Evolutionary conservation across 2,888 invertebrate genomes (phyloP), one percentile per base, ranked within the genome.

Genomic region (Heliconius erato): DNA sequence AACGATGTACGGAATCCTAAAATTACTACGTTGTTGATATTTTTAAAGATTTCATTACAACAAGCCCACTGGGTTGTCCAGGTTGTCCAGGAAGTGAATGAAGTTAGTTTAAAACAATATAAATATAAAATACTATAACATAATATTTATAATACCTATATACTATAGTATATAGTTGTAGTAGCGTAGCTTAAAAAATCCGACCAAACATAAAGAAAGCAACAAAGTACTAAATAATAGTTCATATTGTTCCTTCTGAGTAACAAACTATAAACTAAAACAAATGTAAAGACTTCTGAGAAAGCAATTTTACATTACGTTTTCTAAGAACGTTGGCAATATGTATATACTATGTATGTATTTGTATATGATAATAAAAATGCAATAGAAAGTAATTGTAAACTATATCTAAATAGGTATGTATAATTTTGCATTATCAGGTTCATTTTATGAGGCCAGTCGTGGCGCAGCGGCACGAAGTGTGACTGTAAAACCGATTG

Each of bases 251-350:
- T 83, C 63, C 80, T 84, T 83, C 84, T 84, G 83, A 79, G 84
- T 82, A 80, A 78, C 78, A 32, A 44, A 44, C 78, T 67, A 78
- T 78, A 78, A 85, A 81, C 79, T 74, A 74, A 79, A 85, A 84
- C 79, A 84, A 85, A 85, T 82, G 82, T 81, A 82, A 79, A 84
- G 84, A 82, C 82, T 85, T 85, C 82, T 83, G 69, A 79, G 81
- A 83, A 85, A 82, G 79, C 80, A 71, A 79, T 85, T 82, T 82
- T 84, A 77, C 79, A 79, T 76, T 81, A 72, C 59, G 80, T 74
- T 85, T 85, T 82, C 80, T 81, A 81, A 85, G 85, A 85, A 85
- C 79, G 74, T 77, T 63, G 76, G 72, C 40, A 26, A 78, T 12
- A 19, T 67, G 11, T 49, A 78, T 14, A 49, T 44, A 78, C 35